Conservation (phyloP, 2,797 vertebrate genomes). For the Phrynocephalus forsythii region DNA sequence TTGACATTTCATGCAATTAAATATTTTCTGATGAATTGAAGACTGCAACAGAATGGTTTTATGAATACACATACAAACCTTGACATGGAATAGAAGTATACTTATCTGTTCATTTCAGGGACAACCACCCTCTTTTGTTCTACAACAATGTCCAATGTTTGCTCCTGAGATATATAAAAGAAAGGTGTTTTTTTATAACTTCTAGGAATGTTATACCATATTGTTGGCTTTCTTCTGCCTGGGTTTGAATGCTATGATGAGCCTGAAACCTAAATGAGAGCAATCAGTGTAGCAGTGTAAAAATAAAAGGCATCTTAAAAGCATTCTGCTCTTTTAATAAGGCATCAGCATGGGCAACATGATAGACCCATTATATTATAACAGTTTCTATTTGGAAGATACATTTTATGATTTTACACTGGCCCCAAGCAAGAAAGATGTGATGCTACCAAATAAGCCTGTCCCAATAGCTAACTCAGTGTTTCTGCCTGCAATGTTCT, state of each 20-base stretch:
- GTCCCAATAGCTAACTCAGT: background rate
- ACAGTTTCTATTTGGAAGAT: background rate
- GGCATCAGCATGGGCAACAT: background rate
- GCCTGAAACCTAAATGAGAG: background rate
- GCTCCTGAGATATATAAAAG: background rate
- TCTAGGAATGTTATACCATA: background rate
- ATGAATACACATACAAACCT: background rate
- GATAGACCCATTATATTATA: background rate
- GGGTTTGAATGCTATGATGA: background rate
- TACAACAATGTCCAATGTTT: background rate
- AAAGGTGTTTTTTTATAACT: background rate
- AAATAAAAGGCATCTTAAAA: slow-evolving; percentile 16
- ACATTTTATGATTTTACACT: background rate
- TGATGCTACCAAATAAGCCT: background rate
- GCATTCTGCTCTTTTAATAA: slow-evolving; percentile 1
- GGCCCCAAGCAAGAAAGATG: slow-evolving; percentile 4
- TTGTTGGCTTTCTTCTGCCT: background rate
- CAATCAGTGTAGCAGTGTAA: slow-evolving; percentile 10
- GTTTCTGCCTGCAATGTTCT: background rate
- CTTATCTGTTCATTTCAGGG: background rate
- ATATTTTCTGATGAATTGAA: background rate
- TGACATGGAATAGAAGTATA: background rate
- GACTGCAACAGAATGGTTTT: background rate
- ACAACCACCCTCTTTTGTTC: background rate
- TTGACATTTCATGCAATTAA: background rate